phyloP scores from a whole-genome alignment of 2,797 vertebrate genomes.

The Melanotaenia maccullochi region DNA sequence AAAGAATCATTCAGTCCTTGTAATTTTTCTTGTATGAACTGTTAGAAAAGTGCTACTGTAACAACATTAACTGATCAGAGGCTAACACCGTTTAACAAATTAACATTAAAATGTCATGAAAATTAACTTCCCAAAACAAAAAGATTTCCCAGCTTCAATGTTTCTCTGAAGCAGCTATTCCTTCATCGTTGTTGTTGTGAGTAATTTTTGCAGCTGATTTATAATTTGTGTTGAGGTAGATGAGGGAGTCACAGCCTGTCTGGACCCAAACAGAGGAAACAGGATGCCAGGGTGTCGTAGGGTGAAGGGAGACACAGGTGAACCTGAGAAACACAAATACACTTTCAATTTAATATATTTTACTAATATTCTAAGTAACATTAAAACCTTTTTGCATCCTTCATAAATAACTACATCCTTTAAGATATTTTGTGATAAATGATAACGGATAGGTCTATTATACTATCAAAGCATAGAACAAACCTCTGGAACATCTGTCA shows the following conservation, averaged over 20 bases:
- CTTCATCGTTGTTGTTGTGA: not conserved
- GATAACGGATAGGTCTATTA: not conserved
- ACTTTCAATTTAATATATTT: not conserved
- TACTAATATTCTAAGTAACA: not conserved
- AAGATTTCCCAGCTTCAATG: not conserved
- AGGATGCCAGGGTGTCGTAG: constrained; percentile 23
- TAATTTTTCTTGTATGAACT: not conserved
- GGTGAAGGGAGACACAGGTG: constrained; percentile 11
- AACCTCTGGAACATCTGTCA: too few species aligned
- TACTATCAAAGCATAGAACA: too few species aligned
- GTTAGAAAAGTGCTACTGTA: constrained; percentile 4
- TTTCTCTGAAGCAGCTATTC: not conserved
- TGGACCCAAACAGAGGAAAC: constrained; percentile 69
- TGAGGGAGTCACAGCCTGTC: constrained; percentile 10
- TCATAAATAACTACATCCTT: not conserved
- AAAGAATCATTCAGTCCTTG: not conserved
- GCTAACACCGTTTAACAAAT: constrained; percentile 1
- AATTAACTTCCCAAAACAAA: not conserved
- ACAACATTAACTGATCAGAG: constrained; percentile 10
- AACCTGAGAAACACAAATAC: constrained; percentile 50
- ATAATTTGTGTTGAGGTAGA: constrained; percentile 15
- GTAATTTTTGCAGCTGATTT: not conserved
- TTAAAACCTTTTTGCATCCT: not conserved
- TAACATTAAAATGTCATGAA: constrained; percentile 37
- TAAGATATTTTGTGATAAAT: not conserved